Conservation (phyloP, 2,888 invertebrate genomes). For the Tipula lateralis region DNA sequence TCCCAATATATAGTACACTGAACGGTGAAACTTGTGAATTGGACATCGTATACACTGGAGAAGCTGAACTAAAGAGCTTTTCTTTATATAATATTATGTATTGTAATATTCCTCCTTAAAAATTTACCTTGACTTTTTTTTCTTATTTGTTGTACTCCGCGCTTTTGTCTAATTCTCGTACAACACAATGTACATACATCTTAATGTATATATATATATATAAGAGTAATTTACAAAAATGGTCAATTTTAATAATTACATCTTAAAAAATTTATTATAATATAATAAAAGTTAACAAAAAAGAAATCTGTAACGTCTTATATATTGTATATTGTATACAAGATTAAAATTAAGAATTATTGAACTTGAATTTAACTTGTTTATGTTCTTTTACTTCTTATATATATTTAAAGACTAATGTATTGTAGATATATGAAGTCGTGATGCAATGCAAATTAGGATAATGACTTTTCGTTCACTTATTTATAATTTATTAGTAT, state of each 20-base stretch:
- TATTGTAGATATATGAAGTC: background rate
- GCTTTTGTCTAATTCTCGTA: conserved; percentile 12
- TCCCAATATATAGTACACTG: background rate
- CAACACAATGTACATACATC: background rate
- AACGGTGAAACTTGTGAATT: background rate
- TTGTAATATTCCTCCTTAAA: background rate
- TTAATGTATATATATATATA: background rate
- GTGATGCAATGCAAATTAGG: background rate
- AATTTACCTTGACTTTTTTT: background rate
- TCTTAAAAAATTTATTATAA: background rate
- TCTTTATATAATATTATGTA: background rate
- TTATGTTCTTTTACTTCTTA: background rate
- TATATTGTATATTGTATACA: background rate
- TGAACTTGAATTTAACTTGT: conserved; percentile 19
- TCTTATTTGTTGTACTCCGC: background rate
- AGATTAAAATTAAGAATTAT: background rate
- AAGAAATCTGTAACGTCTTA: background rate
- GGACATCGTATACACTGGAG: background rate
- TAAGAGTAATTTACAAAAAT: background rate
- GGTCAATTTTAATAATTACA: conserved; percentile 19
- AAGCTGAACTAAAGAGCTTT: background rate
- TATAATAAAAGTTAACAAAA: background rate
- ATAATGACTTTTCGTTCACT: background rate
- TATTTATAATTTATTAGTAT: background rate
- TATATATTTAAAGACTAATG: background rate